phyloP scores from a whole-genome alignment of 2,113 vertebrate species.

The Vulpes lagopus region DNA sequence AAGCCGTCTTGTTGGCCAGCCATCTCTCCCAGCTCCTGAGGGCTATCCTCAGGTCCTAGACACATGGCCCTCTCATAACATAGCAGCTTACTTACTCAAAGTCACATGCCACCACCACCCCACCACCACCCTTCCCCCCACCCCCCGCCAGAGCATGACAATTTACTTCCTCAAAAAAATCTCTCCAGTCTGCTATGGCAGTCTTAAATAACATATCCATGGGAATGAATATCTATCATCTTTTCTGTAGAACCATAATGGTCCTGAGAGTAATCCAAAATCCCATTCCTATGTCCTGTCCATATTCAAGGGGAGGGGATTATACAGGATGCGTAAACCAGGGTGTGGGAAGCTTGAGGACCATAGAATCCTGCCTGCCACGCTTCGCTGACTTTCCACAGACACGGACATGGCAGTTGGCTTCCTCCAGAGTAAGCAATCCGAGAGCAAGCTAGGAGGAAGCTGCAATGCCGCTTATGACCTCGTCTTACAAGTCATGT shows the following conservation, averaged over 20 bases:
- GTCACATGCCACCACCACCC: too few species aligned
- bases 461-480: fast-evolving
- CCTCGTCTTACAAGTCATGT: background rate
- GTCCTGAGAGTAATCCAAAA: background rate
- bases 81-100: background rate
- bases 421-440: background rate
- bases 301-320: background rate
- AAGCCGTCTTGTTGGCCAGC: background rate
- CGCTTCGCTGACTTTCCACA: background rate
- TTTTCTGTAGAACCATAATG: background rate
- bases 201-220: background rate
- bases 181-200: background rate
- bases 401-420: too few species aligned
- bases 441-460: background rate
- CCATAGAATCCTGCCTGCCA: background rate
- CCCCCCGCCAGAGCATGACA: background rate
- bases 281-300: background rate
- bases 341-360: background rate
- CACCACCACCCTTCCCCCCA: too few species aligned
- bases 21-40: background rate
- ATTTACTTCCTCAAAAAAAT: background rate
- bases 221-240: background rate
- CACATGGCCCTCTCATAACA: background rate
- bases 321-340: background rate
- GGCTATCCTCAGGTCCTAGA: background rate